Conservation (phyloP, 2,797 vertebrate genomes). For the Lutra lutra region DNA sequence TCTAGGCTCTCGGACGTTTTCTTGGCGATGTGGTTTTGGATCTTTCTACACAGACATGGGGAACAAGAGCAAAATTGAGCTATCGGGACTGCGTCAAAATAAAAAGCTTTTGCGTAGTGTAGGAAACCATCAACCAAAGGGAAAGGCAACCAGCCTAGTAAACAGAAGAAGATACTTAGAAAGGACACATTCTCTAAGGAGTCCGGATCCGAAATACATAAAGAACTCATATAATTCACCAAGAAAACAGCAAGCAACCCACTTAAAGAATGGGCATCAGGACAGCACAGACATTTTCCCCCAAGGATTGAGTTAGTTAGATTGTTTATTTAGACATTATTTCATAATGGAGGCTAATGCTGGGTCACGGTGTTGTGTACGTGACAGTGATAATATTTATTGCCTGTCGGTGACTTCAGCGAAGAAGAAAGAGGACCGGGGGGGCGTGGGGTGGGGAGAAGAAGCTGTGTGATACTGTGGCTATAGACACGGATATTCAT, state of each 20-base stretch:
- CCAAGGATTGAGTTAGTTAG: no score
- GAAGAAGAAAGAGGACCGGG: background rate
- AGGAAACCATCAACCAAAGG: background rate
- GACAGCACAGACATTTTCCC: background rate
- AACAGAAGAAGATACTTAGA: background rate
- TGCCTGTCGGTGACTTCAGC: background rate
- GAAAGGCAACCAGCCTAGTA: background rate
- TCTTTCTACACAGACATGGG: background rate
- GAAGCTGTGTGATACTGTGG: background rate
- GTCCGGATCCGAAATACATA: background rate
- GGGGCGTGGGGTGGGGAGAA: no score
- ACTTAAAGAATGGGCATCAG: background rate
- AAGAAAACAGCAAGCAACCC: background rate
- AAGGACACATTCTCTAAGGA: background rate
- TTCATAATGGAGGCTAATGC: background rate
- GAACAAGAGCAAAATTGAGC: background rate
- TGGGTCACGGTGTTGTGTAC: background rate
- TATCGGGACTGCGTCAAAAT: background rate
- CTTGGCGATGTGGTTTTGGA: background rate
- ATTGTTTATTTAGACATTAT: no score
- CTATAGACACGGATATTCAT: background rate
- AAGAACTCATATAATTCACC: background rate
- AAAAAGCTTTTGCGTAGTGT: background rate
- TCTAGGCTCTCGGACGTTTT: background rate
- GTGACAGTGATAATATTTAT: background rate